Evolutionary conservation across 2,888 invertebrate genomes (phyloP).

Genomic region (Lasioglossum morio): DNA sequence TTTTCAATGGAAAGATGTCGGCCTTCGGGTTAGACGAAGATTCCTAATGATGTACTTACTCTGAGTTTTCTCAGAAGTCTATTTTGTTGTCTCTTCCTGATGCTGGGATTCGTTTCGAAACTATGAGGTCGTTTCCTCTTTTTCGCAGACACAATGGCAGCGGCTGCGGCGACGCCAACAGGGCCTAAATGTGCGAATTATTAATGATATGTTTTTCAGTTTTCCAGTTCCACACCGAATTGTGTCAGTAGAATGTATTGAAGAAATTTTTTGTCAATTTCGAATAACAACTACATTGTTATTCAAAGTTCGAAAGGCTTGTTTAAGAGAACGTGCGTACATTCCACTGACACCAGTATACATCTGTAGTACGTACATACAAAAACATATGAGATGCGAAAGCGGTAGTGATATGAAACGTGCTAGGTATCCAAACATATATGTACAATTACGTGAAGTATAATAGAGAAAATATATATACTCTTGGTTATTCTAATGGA

Average conservation of each 20-base stretch:
- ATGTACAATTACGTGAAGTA: slow-evolving; percentile 6
- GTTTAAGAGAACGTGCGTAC: neutral
- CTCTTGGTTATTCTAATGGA: slow-evolving; percentile 35
- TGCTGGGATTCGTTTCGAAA: slow-evolving; percentile 98
- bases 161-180: slow-evolving; percentile 98
- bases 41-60: slow-evolving; percentile 85
- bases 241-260: slow-evolving; percentile 51
- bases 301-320: neutral
- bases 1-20: neutral
- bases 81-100: slow-evolving; percentile 97
- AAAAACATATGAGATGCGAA: slow-evolving; percentile 64
- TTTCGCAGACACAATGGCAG: slow-evolving; percentile 97
- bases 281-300: neutral
- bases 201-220: slow-evolving; percentile 45
- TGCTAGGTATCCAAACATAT: slow-evolving; percentile 56
- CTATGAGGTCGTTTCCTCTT: slow-evolving; percentile 97
- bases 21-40: neutral
- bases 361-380: slow-evolving; percentile 54
- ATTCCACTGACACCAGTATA: slow-evolving; percentile 53
- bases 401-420: slow-evolving; percentile 66
- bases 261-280: neutral
- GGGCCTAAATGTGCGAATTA: slow-evolving; percentile 88
- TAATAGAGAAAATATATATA: slow-evolving; percentile 27
- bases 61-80: slow-evolving; percentile 94
- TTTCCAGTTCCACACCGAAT: slow-evolving; percentile 18